Base-by-base conservation (phyloP, 2,888 invertebrate genomes). In the Orthonychiurus folsomi region DNA sequence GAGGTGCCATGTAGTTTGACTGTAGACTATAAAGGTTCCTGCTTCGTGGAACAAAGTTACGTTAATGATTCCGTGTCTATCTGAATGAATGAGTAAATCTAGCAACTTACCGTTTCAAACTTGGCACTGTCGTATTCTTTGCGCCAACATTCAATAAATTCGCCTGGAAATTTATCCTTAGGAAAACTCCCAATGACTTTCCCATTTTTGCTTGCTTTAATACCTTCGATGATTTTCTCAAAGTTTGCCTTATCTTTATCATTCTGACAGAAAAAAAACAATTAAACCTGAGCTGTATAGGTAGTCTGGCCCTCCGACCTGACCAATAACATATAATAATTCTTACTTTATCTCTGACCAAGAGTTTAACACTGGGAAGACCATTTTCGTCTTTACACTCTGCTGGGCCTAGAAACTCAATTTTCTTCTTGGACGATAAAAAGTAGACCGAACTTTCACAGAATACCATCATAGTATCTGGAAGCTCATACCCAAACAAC, bases 351-450 rank as follows among this genome's bases (percentile, higher is more conserved):
- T 99, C 96, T 75, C 96, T 83, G 18, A 88, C 84, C 61, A 94
- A 82, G 27, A 96, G 81, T 76, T 89, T 90, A 5, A 96, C 85
- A 61, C 88, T 83, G 12, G 93, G 93, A 50, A 93, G 81, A 69
- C 86, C 86, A 64, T 83, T 84, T 72, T 90, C 89, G 73, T 91
- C 92, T 77, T 88, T 91, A 75, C 84, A 86, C 77, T 93, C 92
- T 53, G 93, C 86, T 77, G 92, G 90, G 74, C 89, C 86, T 59
- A 99, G 80, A 78, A 96, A 99, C 74, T 97, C 96, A 68, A 95
- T 93, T 78, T 99, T 99, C 81, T 96, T 96, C 78, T 94, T 96
- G 76, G 95, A 95, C 1, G 95, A 92, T 63, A 99, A 81, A 75
- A 99, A 92, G 75, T 87, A 86, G 68, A 96, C 87, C 50, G 85